Base-by-base conservation (phyloP, 2,113 vertebrate species). In the Smithornis capensis region DNA sequence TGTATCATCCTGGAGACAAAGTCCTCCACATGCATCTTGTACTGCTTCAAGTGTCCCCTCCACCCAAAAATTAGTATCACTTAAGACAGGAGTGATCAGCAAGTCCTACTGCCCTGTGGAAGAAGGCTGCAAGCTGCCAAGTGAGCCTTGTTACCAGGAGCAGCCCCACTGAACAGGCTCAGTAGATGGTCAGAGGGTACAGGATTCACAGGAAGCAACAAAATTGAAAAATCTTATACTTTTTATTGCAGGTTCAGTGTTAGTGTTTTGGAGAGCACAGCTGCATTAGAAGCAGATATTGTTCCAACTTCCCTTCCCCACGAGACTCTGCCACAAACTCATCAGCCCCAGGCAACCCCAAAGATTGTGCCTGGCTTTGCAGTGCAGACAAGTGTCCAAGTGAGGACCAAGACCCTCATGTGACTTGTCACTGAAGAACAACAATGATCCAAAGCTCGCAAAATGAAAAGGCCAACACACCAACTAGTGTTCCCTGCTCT, bases 181-280 rank as follows among this genome's bases (percentile, higher is more conserved):
- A 59, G 83, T 35, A 59, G 64, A 73, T 35, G n/a, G 9, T 45
- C 76, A 77, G 52, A 59, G 71, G 64, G 37, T 8, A 49, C 71
- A 76, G 55, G 19, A 33, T n/a, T 75, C 74, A 91, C 4, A 7
- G 59, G 49, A 83, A 92, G 68, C 83, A 83, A 42, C 55, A 76
- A n/a, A 31, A 60, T 28, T 56, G 60, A 86, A 80, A 81, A 90
- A 86, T 71, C 79, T 89, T 81, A 86, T 5, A 42, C 68, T 85
- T 77, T 93, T 94, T 92, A 96, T 86, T 89, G 92, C 84, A 83
- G 69, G 24, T 83, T 94, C 77, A 89, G 65, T 70, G 83, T 94
- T 94, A 95, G 83, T 89, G 90, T 94, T 92, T 63, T 35, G 82
- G 56, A 90, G 76, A 86, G 92, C 86, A 93, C 52, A 76, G 75